A percentile compares a stretch with the other conserved stretches of the same genome.
Evolutionary conservation across 2,888 invertebrate genomes (phyloP).

Genomic region (Xiphydria camelus): DNA sequence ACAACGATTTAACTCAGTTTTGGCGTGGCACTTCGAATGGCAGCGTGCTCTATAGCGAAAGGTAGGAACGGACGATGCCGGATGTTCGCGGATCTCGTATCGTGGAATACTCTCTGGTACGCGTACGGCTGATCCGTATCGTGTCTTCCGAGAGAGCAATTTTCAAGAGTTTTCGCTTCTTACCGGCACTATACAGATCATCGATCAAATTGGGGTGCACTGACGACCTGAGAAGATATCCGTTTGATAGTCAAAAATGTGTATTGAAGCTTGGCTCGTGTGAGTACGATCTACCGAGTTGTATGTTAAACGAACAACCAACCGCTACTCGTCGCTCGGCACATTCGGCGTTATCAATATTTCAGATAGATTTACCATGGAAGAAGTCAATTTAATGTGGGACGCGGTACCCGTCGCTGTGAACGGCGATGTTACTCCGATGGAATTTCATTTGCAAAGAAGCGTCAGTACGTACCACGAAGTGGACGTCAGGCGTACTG

Average conservation of each 20-base stretch:
- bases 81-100: not conserved
- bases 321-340: too few relatives aligned
- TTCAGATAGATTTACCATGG: slow-evolving; percentile 41
- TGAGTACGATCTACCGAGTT: too few relatives aligned
- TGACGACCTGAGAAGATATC: slow-evolving; percentile 33
- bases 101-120: too few relatives aligned
- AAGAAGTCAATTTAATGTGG: slow-evolving; percentile 41
- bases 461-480: slow-evolving; percentile 29
- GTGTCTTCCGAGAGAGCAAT: too few relatives aligned
- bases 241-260: slow-evolving; percentile 42
- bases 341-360: too few relatives aligned
- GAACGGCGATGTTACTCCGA: slow-evolving; percentile 17
- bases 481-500: slow-evolving; percentile 34
- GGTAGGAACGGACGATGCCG: slow-evolving; percentile 11
- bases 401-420: slow-evolving; percentile 25
- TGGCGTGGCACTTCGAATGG: slow-evolving; percentile 44
- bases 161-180: too few relatives aligned
- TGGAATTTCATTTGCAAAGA: slow-evolving; percentile 32
- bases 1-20: slow-evolving; percentile 35
- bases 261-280: slow-evolving; percentile 42
- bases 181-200: slow-evolving; percentile 1
- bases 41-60: slow-evolving; percentile 38
- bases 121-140: too few relatives aligned
- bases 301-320: too few relatives aligned
- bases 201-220: slow-evolving; percentile 30